Conservation (phyloP, 2,888 invertebrate genomes). For the Patella caerulea region DNA sequence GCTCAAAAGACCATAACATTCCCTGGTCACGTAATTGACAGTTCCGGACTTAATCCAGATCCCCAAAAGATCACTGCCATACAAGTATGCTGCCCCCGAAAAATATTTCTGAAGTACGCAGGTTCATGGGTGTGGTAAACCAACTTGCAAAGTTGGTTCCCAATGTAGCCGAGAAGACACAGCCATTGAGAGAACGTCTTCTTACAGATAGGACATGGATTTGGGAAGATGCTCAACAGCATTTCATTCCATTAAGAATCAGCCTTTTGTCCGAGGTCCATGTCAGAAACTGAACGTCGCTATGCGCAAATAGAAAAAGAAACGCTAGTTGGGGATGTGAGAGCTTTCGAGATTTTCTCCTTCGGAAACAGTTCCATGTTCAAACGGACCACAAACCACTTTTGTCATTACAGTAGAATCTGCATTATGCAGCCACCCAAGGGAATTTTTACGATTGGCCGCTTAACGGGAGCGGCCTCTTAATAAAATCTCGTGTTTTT, state of each 20-base stretch:
- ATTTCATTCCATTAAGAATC: constrained; percentile 13
- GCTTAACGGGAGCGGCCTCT: too few species aligned
- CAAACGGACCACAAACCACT: constrained; percentile 11
- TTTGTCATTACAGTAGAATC: neutral
- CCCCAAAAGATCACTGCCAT: constrained; percentile 14
- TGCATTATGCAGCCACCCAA: too few species aligned
- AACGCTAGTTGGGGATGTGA: constrained; percentile 15
- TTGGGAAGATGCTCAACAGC: constrained; percentile 12
- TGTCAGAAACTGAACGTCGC: constrained; percentile 2
- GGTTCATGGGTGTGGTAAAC: constrained; percentile 39
- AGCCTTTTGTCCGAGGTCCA: neutral
- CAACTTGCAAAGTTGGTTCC: constrained; percentile 28
- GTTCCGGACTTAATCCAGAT: neutral
- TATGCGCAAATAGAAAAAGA: constrained; percentile 4
- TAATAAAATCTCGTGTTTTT: too few species aligned
- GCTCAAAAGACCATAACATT: too few species aligned
- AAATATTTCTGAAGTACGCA: constrained; percentile 17
- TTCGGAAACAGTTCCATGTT: neutral
- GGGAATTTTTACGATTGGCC: too few species aligned
- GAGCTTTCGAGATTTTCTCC: neutral
- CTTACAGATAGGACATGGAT: constrained; percentile 28
- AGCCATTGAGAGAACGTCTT: constrained; percentile 28
- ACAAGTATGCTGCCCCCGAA: constrained; percentile 11
- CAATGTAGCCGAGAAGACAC: constrained; percentile 21
- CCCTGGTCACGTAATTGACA: too few species aligned